Conservation (phyloP, 2,797 vertebrate species). For the Euthynnus affinis region DNA sequence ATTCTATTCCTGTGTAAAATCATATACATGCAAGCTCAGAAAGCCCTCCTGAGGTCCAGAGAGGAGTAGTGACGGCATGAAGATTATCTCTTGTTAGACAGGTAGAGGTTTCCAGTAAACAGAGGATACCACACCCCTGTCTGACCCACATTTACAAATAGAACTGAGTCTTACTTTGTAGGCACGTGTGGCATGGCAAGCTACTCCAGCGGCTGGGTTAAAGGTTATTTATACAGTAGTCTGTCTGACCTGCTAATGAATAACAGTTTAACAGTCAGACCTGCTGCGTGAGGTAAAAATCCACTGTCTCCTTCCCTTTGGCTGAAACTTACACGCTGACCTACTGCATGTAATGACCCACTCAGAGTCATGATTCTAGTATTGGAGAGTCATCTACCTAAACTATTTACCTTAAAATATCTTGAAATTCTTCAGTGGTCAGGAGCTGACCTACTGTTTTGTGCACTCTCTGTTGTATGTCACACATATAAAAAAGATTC, state of each 20-base stretch:
- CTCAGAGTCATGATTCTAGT: background rate
- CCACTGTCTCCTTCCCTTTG: slow-evolving; percentile 64
- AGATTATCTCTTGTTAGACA: slow-evolving; percentile 73
- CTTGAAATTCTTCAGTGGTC: background rate
- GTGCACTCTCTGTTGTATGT: slow-evolving; percentile 1
- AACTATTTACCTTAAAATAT: background rate
- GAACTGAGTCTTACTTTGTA: slow-evolving; percentile 70
- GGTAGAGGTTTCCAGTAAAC: slow-evolving; percentile 80
- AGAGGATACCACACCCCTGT: slow-evolving; percentile 67
- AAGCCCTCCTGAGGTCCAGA: slow-evolving; percentile 5
- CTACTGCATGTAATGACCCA: slow-evolving; percentile 18
- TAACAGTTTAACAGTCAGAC: slow-evolving; percentile 48
- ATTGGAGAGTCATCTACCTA: background rate
- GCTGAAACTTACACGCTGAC: slow-evolving; percentile 34
- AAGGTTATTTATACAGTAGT: slow-evolving; percentile 77
- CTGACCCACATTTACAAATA: slow-evolving; percentile 85
- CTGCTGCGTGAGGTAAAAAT: slow-evolving; percentile 71
- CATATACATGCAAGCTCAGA: background rate
- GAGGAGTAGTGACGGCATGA: slow-evolving; percentile 40
- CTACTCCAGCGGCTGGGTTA: slow-evolving; percentile 59
- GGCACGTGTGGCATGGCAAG: slow-evolving; percentile 70
- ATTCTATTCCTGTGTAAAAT: slow-evolving; percentile 29
- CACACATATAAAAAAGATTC: background rate
- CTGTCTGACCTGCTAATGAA: slow-evolving; percentile 70
- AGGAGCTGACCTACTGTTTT: background rate